Evolutionary conservation across 2,113 vertebrate species (phyloP).

Genomic region (Nestor notabilis): DNA sequence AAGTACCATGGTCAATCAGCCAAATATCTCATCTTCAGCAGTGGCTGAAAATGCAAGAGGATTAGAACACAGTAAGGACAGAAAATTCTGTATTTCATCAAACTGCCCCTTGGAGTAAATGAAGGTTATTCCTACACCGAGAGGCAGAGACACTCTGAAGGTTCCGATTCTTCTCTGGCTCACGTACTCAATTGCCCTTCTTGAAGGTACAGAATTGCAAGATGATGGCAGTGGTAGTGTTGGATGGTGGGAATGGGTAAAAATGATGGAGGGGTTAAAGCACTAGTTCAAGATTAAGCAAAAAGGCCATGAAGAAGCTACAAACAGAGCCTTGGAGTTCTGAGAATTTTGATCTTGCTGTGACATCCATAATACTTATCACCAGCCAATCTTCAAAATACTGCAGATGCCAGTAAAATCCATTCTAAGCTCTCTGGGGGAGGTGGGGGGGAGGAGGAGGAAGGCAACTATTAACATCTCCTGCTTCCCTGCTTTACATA

Average conservation of each 20-base stretch:
- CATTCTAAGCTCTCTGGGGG: background rate
- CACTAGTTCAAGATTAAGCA: background rate
- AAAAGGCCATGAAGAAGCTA: background rate
- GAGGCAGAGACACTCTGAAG: background rate
- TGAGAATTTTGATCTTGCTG: background rate
- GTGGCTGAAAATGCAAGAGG: background rate
- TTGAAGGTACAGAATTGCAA: background rate
- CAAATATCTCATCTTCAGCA: background rate
- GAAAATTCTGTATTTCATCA: background rate
- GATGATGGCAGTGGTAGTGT: background rate
- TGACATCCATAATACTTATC: background rate
- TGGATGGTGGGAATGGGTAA: background rate
- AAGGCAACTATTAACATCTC: background rate
- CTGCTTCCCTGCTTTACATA: fast-evolving
- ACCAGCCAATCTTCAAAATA: background rate
- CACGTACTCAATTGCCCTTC: background rate
- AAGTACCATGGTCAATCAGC: background rate
- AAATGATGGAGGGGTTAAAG: background rate
- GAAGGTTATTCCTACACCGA: background rate
- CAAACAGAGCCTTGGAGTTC: background rate
- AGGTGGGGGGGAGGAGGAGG: background rate
- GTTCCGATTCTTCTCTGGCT: background rate
- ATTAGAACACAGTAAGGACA: background rate
- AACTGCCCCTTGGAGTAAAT: background rate
- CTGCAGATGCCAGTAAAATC: background rate